Percentiles rank a stretch among this genome's conserved stretches.
These are phyloP conservation scores for Parelbella ahira DNA, from an alignment of 2,888 invertebrate genomes.

Conservation along the genomic window DNA sequence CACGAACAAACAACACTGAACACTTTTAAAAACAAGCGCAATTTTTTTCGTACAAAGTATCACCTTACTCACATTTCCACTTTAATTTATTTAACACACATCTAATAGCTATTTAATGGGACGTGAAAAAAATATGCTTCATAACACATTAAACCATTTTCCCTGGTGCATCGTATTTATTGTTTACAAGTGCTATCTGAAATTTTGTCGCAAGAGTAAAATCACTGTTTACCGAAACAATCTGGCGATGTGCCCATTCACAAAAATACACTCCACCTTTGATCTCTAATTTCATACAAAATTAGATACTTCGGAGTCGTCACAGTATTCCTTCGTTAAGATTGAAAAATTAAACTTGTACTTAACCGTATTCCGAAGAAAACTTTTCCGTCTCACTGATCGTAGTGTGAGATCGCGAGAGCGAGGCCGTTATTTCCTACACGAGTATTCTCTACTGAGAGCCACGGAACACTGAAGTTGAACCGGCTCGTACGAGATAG, in stretches of 20 bases:
- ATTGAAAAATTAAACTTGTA: too few species aligned
- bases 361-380: too few species aligned
- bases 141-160: too few species aligned
- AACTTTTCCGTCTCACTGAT: conserved; percentile 9
- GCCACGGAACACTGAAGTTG: conserved; percentile 19
- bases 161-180: conserved; percentile 28
- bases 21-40: too few species aligned
- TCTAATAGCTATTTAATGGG: too few species aligned
- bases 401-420: conserved; percentile 3
- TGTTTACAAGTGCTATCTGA: conserved; percentile 43
- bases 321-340: too few species aligned
- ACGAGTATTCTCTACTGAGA: conserved; percentile 21
- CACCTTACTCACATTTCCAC: conserved; percentile 25
- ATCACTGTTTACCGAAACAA: conserved; percentile 38
- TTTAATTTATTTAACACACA: conserved; percentile 27
- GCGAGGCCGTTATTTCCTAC: conserved; percentile 1
- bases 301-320: conserved; percentile 2
- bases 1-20: conserved; percentile 3
- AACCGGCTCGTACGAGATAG: too few species aligned
- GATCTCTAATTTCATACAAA: conserved; percentile 34
- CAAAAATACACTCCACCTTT: conserved; percentile 65
- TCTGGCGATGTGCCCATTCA: conserved; percentile 64
- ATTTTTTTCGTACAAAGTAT: background rate
- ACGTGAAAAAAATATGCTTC: too few species aligned
- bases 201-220: conserved; percentile 35